Percentiles rank a stretch among this genome's conserved stretches.
These are phyloP conservation scores for Galerucella pusilla DNA, from an alignment of 2,888 invertebrate genomes.

Conservation along the genomic window DNA sequence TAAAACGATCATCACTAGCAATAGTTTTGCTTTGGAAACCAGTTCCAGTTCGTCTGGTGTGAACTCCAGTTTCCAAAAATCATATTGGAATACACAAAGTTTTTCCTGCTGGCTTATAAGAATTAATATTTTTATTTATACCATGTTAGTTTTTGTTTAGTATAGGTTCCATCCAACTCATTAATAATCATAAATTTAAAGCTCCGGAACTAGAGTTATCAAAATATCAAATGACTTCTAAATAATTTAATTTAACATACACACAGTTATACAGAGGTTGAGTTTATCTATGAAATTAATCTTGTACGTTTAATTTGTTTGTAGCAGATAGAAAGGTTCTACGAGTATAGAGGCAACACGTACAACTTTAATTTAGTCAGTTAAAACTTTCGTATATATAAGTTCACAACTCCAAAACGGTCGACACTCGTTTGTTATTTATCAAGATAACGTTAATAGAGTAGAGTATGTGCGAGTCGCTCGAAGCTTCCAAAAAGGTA, in stretches of 20 bases:
- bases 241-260: slow-evolving; percentile 7
- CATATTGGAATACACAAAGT: too few species aligned
- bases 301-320: slow-evolving; percentile 33
- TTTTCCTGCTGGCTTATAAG: too few species aligned
- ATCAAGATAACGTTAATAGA: slow-evolving; percentile 27
- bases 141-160: too few species aligned
- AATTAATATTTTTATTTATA: too few species aligned
- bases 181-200: not conserved
- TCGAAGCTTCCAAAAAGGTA: slow-evolving; percentile 18
- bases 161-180: too few species aligned
- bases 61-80: too few species aligned
- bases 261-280: slow-evolving; percentile 7
- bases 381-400: slow-evolving; percentile 31
- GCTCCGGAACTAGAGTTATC: not conserved
- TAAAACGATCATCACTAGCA: too few species aligned
- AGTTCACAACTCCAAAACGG: slow-evolving; percentile 23
- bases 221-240: not conserved
- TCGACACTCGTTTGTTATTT: slow-evolving; percentile 29
- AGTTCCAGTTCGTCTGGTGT: too few species aligned
- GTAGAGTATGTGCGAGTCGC: not conserved
- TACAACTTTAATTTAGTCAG: slow-evolving; percentile 34
- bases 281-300: slow-evolving; percentile 24
- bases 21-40: too few species aligned
- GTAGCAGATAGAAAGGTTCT: slow-evolving; percentile 24
- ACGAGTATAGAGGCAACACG: slow-evolving; percentile 20